Conservation (phyloP, 1,140 invertebrate species). For the Cotesia typhae region DNA sequence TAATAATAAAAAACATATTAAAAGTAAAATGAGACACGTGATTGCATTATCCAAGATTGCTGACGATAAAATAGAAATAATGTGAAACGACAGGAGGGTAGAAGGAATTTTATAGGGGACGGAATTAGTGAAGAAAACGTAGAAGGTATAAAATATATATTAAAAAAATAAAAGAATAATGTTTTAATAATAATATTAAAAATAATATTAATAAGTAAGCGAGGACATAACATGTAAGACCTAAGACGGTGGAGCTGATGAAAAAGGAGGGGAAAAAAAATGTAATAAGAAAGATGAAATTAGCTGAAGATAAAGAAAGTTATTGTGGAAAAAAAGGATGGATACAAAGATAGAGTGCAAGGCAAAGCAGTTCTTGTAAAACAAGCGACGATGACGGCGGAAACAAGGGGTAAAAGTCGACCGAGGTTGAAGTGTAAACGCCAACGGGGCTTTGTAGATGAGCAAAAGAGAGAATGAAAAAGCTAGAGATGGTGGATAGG, state of each 20-base stretch:
- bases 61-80: conserved; percentile 67
- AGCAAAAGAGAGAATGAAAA: not conserved
- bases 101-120: conserved; percentile 13
- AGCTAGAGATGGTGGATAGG: conserved; percentile 32
- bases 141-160: conserved; percentile 31
- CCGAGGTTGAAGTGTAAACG: conserved; percentile 24
- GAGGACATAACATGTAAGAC: too few relatives aligned
- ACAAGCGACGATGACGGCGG: not conserved
- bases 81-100: conserved; percentile 58
- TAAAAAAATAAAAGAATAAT: too few relatives aligned
- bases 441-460: not conserved
- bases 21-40: conserved; percentile 36
- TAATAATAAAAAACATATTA: conserved; percentile 8
- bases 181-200: too few relatives aligned
- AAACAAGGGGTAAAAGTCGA: conserved; percentile 18
- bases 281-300: not conserved
- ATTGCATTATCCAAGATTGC: conserved; percentile 66
- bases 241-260: not conserved
- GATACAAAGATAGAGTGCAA: not conserved
- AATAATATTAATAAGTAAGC: too few relatives aligned
- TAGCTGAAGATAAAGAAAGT: not conserved
- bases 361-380: conserved; percentile 6
- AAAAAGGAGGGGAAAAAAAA: not conserved
- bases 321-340: not conserved
- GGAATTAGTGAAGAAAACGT: conserved; percentile 27